These are phyloP conservation scores for Eilema sororculum DNA, from an alignment of 2,888 invertebrate genomes.

Conservation along the genomic window DNA sequence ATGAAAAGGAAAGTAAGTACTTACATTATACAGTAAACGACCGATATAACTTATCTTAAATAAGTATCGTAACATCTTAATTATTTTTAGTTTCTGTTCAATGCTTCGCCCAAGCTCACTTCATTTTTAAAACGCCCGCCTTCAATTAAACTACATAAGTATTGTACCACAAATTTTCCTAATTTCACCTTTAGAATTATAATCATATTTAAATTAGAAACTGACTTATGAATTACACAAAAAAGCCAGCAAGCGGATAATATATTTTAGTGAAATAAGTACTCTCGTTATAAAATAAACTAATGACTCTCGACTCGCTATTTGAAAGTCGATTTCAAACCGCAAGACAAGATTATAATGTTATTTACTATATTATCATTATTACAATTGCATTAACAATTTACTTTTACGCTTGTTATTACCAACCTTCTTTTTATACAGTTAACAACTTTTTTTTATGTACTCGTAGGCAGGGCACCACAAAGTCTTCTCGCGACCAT, in stretches of 20 bases:
- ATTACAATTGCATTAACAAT: not conserved
- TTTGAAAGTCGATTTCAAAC: conserved; percentile 25
- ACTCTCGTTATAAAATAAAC: conserved; percentile 24
- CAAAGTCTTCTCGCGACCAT: too few species aligned
- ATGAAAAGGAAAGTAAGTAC: not conserved
- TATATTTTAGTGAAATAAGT: conserved; percentile 18
- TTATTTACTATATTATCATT: conserved; percentile 17
- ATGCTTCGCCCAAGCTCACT: conserved; percentile 3
- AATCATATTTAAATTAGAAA: conserved; percentile 6
- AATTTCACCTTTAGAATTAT: conserved; percentile 11
- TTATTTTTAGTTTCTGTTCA: not conserved
- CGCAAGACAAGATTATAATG: conserved; percentile 16
- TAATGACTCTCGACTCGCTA: conserved; percentile 17
- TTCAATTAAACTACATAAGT: conserved; percentile 19
- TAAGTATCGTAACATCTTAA: not conserved
- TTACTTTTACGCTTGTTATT: not conserved
- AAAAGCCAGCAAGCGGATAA: conserved; percentile 16
- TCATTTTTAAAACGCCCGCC: conserved; percentile 12
- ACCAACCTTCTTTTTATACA: not conserved
- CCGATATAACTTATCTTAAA: not conserved
- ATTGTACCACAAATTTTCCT: conserved; percentile 13
- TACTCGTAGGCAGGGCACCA: too few species aligned
- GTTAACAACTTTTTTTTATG: too few species aligned
- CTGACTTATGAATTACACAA: conserved; percentile 8
- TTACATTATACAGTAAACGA: conserved; percentile 1